These are phyloP conservation scores for Cardinalis cardinalis DNA, from an alignment of 2,113 vertebrate species.

Conservation along the genomic window DNA sequence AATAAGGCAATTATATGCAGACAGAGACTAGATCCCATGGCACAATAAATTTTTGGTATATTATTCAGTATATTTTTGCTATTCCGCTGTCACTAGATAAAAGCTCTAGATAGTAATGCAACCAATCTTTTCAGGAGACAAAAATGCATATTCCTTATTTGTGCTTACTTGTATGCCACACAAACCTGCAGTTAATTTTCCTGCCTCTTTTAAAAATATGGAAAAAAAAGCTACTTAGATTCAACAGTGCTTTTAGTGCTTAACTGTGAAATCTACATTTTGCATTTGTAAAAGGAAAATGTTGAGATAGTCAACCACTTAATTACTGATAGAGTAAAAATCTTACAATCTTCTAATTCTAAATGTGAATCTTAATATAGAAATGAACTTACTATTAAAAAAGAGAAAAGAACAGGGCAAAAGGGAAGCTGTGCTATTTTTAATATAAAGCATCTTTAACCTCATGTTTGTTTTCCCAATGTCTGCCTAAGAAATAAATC, in stretches of 20 bases:
- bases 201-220: conserved; percentile 66
- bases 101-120: conserved; percentile 72
- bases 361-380: conserved; percentile 66
- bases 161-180: conserved; percentile 63
- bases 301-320: conserved; percentile 65
- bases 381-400: conserved; percentile 48
- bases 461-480: not conserved
- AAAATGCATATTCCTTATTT: conserved; percentile 73
- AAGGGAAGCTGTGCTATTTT: not conserved
- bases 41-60: conserved; percentile 74
- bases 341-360: conserved; percentile 40
- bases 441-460: not conserved
- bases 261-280: conserved; percentile 66
- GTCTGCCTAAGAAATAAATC: conserved; percentile 9
- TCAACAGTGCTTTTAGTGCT: conserved; percentile 53
- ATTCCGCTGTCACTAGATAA: conserved; percentile 71
- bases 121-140: conserved; percentile 74
- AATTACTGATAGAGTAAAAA: conserved; percentile 54
- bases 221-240: conserved; percentile 66
- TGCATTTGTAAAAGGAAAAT: conserved; percentile 62
- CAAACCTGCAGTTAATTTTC: conserved; percentile 71
- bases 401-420: not conserved
- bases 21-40: conserved; percentile 74
- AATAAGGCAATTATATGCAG: conserved; percentile 76
- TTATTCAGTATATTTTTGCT: conserved; percentile 73